Evolutionary conservation across 2,113 vertebrate species (phyloP), one percentile per base, ranked within the genome.

Genomic region (Dicaeum eximium): DNA sequence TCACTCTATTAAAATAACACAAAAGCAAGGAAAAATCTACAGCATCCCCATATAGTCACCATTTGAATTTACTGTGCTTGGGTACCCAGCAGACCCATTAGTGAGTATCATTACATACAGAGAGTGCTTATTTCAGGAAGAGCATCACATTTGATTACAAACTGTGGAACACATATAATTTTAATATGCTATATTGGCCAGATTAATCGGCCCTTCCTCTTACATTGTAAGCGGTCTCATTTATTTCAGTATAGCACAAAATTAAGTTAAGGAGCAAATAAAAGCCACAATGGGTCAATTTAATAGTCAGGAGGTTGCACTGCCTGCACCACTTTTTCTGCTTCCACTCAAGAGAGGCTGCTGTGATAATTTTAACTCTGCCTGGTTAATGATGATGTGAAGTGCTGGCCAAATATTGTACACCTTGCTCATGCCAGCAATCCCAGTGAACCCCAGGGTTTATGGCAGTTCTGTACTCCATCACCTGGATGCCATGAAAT

Each of bases 51-150:
- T 1, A 6, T 10, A 75, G 70, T 18, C 50, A 40, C 78, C 13
- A 47, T 62, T 75, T 37, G 70, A 79, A 92, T 90, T 91, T 82
- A 89, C 61, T 58, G 70, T 53, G 37, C n/a, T 75, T 57, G 61
- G 37, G 48, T 72, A 87, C 70, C 37, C 81, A 80, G 61, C 16
- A 80, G 89, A 75, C 78, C 66, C 45, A 82, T 78, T 95, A 93
- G 73, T 37, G 78, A 58, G 72, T 80, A 92, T 87, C 71, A 65
- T 65, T 91, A 22, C 62, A 85, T 50, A 24, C 86, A 94, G 48
- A 58, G 16, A 92, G 78, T 77, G 70, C 57, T 94, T 94, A 79
- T 90, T 92, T 94, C 94, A 82, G 45, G 70, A 91, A 72, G 5
- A 91, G 14, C 51, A 74, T 67, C 60, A 28, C 74, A 88, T 84